Evolutionary conservation across 2,113 vertebrate species (phyloP), one percentile per base, ranked within the genome.

Genomic region (Pavo muticus): DNA sequence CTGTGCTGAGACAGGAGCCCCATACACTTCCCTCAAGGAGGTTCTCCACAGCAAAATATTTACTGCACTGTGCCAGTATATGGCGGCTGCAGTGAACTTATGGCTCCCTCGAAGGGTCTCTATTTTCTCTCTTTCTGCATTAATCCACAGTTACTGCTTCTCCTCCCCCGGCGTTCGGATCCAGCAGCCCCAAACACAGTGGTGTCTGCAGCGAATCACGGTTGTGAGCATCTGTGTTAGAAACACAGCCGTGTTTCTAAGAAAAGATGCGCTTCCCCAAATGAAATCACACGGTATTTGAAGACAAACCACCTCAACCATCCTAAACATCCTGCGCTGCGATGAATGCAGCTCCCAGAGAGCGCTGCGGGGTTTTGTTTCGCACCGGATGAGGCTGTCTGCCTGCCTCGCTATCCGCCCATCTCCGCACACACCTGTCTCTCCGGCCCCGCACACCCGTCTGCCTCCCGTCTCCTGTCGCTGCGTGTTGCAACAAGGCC

Each of bases 81-180:
- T 7, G 68, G 67, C 87, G 82, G 93, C 82, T 83, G 59, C 68
- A 56, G 16, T 81, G 93, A 94, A 85, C 93, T 79, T 45, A 9
- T 2, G 32, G 72, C 82, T 91, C 84, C 56, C 64, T 87, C 79
- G 10, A 8, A 85, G 50, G 60, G 27, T 48, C 69, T 60, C 93
- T 91, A 0, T 80, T 93, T 84, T 80, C 82, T 88, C 47, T n/a
- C 47, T 78, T 77, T 87, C 65, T 84, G 70, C 71, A 54, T 57
- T 76, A 84, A 95, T 82, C 87, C 83, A 75, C 69, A 95, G 95
- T 94, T 90, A 47, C 79, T 95, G 57, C 94, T 93, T 95, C 93
- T 92, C 86, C 79, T 90, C 88, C 56, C 88, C 83, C 24, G 67
- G 82, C 60, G 81, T 54, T 80, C 27, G 9, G 32, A 68, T 32